Evolutionary conservation across 2,113 vertebrate genomes (phyloP).

Genomic region (Tupaia chinensis): DNA sequence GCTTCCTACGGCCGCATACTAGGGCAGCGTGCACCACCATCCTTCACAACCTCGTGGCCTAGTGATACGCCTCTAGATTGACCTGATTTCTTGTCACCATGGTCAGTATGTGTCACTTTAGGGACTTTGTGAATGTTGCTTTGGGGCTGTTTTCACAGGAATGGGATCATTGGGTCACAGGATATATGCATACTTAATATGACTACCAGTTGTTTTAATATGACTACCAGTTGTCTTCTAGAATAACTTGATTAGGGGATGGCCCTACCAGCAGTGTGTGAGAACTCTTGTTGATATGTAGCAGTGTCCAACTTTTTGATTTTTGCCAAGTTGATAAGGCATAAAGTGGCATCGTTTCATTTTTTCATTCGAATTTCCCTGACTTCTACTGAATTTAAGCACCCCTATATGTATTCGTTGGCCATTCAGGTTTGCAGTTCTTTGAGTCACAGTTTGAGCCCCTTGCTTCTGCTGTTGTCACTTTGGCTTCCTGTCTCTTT

Average conservation of each 20-base stretch:
- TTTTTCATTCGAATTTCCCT: slow-evolving; percentile 27
- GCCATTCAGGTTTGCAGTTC: background rate
- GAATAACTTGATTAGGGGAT: background rate
- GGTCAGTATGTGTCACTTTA: background rate
- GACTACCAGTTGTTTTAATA: background rate
- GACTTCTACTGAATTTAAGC: slow-evolving; percentile 22
- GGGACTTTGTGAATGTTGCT: background rate
- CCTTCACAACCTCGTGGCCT: background rate
- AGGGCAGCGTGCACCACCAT: accelerated
- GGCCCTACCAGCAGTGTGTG: background rate
- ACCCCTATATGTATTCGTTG: background rate
- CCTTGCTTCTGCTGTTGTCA: background rate
- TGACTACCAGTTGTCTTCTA: background rate
- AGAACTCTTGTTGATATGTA: background rate
- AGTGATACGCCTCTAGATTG: too few relatives aligned
- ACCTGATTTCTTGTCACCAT: background rate
- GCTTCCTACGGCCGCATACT: background rate
- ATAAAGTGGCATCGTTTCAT: background rate
- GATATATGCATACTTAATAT: background rate
- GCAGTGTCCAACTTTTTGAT: background rate
- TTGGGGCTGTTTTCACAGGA: background rate
- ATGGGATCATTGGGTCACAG: background rate
- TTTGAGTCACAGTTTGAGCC: slow-evolving; percentile 8
- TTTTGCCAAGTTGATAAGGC: background rate
- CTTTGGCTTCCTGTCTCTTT: background rate